Evolutionary conservation across 2,888 invertebrate species (phyloP).

Genomic region (Scaptomyza parva): DNA sequence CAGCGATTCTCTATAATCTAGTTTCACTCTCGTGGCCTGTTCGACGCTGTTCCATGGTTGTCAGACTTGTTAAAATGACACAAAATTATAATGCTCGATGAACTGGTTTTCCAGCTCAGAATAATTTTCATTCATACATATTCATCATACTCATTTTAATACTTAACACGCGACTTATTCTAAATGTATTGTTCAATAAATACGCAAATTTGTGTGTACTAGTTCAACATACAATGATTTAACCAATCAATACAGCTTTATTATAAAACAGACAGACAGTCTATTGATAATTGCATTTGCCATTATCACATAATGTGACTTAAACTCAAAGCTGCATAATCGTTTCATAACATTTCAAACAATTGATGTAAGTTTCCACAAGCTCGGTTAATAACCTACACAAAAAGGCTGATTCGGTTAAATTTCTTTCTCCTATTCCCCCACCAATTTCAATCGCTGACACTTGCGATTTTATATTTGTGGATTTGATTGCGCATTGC

Average conservation of each 20-base stretch:
- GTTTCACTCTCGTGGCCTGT: constrained; percentile 18
- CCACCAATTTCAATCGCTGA: constrained; percentile 29
- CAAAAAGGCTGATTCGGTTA: constrained; percentile 9
- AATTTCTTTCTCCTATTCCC: not conserved
- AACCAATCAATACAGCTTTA: constrained; percentile 13
- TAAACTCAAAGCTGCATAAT: constrained; percentile 34
- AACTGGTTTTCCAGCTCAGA: constrained; percentile 42
- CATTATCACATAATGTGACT: constrained; percentile 20
- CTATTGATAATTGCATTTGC: constrained; percentile 11
- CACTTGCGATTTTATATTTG: constrained; percentile 52
- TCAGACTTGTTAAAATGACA: constrained; percentile 21
- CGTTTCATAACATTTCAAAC: constrained; percentile 26
- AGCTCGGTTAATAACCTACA: constrained; percentile 21
- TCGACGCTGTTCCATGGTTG: constrained; percentile 4
- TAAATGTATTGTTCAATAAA: not conserved
- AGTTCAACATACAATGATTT: constrained; percentile 27
- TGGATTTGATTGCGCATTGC: constrained; percentile 38
- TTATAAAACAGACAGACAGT: constrained; percentile 12
- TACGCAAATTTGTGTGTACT: constrained; percentile 21
- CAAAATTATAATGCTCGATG: constrained; percentile 22
- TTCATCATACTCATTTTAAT: constrained; percentile 6
- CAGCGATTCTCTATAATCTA: not conserved
- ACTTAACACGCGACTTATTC: not conserved
- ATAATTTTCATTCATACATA: constrained; percentile 17
- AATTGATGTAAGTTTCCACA: constrained; percentile 55